A percentile compares a stretch with the other conserved stretches of the same genome.
Conservation (phyloP, 2,888 invertebrate species). For the Platerodrilus igneus region DNA sequence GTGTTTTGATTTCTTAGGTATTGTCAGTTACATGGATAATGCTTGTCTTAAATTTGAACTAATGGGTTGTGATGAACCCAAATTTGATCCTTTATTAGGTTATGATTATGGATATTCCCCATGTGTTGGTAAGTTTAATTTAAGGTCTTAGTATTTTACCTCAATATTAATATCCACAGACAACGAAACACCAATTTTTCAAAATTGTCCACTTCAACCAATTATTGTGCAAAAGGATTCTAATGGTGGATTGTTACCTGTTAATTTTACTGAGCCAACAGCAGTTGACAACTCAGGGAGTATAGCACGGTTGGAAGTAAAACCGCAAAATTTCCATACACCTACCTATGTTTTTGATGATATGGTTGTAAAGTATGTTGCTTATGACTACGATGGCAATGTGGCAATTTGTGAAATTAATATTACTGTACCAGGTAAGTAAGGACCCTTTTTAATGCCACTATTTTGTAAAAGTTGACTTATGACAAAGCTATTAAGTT, state of each 20-base stretch:
- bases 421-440: constrained; percentile 75
- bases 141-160: no score
- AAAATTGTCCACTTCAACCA: constrained; percentile 92
- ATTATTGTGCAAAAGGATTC: constrained; percentile 84
- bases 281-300: constrained; percentile 95
- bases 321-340: constrained; percentile 85
- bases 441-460: no score
- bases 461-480: no score
- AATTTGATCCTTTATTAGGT: constrained; percentile 76
- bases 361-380: constrained; percentile 90
- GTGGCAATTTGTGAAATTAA: constrained; percentile 96
- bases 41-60: constrained; percentile 94
- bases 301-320: constrained; percentile 87
- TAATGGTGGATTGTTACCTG: constrained; percentile 83
- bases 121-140: constrained; percentile 66
- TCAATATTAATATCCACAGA: no score
- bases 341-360: constrained; percentile 86
- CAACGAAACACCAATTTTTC: constrained; percentile 94
- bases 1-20: constrained; percentile 53
- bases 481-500: no score
- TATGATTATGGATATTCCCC: constrained; percentile 92
- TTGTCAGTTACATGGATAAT: constrained; percentile 95
- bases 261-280: constrained; percentile 89
- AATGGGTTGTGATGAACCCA: constrained; percentile 91
- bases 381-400: constrained; percentile 96